These are phyloP conservation scores for Theristicus caerulescens DNA, from an alignment of 2,113 vertebrate genomes.

Conservation along the genomic window DNA sequence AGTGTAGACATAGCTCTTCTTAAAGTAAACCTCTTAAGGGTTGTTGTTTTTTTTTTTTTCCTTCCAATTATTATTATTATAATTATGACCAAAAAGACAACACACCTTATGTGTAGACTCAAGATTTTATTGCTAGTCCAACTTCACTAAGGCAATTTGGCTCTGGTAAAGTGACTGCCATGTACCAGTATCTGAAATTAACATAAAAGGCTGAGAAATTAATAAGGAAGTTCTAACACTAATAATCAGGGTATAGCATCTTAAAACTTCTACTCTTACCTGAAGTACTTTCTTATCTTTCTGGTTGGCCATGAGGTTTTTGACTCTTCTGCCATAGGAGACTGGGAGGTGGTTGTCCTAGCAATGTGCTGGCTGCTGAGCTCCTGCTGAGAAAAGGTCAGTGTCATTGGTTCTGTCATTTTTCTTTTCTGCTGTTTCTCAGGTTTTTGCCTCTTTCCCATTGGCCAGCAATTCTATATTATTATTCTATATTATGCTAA, in stretches of 20 bases:
- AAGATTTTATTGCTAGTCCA: background rate
- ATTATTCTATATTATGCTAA: background rate
- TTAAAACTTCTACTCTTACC: background rate
- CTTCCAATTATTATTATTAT: background rate
- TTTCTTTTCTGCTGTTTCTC: background rate
- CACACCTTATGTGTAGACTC: background rate
- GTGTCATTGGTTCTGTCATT: background rate
- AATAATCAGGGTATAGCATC: background rate
- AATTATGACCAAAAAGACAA: background rate
- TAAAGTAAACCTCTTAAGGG: background rate
- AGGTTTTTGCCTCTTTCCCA: background rate
- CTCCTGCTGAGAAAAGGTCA: background rate
- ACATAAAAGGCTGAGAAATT: background rate
- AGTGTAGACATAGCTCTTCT: background rate
- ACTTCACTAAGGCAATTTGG: background rate
- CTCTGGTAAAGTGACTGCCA: background rate
- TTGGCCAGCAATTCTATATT: background rate
- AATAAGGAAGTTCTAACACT: background rate
- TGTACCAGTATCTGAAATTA: background rate
- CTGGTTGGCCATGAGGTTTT: background rate
- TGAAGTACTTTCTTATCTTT: background rate
- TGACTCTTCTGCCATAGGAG: background rate
- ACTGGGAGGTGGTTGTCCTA: background rate
- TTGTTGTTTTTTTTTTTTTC: background rate
- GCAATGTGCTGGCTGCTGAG: background rate